Evolutionary conservation across 2,113 vertebrate species (phyloP), one percentile per base, ranked within the genome.

Genomic region (Sylvicapra grimmia): DNA sequence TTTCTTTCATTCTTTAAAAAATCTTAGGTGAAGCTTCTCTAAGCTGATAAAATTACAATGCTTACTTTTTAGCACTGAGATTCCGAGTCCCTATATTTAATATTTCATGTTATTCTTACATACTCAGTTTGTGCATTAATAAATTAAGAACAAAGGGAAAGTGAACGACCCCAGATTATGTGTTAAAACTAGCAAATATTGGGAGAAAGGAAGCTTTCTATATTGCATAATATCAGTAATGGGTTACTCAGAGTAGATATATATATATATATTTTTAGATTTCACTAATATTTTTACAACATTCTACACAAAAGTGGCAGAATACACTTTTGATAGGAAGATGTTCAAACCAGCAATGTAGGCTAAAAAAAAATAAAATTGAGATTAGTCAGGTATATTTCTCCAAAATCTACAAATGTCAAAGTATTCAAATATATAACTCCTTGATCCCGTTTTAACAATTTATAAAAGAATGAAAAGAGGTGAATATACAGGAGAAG

Each of bases 311-410:
- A 40, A 40, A 40, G 40, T 40, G 40, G 40, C 40, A 40, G 40
- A 40, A 40, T 40, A 40, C 40, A 40, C 40, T 40, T 40, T 40
- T 40, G 40, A 91, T 2, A 61, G 61, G 85, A 96, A 93, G 53
- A 79, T 89, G 29, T 13, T 56, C 77, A 89, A 94, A 47, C 3
- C 53, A 94, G 65, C 6, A 65, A 82, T 13, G 40, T 3, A 56
- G 44, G 59, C 47, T 44, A 75, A 94, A 90, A 82, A 82, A 40
- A 94, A 92, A 59, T 29, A 65, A 97, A 97, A 84, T 9, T n/a
- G 75, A 87, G 72, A 79, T 93, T n/a, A 53, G 31, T 40, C n/a
- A 44, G 80, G 18, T 54, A 4, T 89, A 77, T 49, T 82, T 33
- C 31, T 93, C 27, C 92, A 93, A 82, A 89, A 75, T 68, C 6